Percentiles rank a stretch among this genome's conserved stretches.
Evolutionary conservation across 1,140 invertebrate species (phyloP).

Genomic region (Holcopasites calliopsidis): DNA sequence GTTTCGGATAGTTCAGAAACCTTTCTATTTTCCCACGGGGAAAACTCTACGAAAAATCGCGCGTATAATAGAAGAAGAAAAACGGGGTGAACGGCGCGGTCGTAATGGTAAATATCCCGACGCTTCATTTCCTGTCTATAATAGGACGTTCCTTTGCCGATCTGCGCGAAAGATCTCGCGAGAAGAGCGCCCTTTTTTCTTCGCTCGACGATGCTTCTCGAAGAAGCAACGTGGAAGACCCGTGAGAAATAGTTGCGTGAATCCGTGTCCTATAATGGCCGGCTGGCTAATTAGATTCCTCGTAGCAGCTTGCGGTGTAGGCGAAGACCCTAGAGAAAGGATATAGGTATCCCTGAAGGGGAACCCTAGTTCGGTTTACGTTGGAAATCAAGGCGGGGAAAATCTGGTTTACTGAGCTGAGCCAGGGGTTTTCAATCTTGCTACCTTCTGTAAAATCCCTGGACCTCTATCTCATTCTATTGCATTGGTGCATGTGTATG

Average conservation of each 20-base stretch:
- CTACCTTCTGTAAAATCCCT: too few relatives aligned
- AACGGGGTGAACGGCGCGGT: slow-evolving; percentile 33
- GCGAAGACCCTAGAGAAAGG: slow-evolving; percentile 42
- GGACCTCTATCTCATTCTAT: too few relatives aligned
- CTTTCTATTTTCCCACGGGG: slow-evolving; percentile 30
- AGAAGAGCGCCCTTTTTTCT: neutral
- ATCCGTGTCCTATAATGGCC: slow-evolving; percentile 26
- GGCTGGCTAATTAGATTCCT: slow-evolving; percentile 24
- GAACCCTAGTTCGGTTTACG: neutral
- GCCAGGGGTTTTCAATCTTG: slow-evolving; percentile 21
- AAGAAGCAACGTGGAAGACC: slow-evolving; percentile 17
- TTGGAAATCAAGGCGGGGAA: neutral
- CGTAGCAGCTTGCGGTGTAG: slow-evolving; percentile 35
- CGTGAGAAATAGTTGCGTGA: slow-evolving; percentile 44
- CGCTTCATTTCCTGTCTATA: slow-evolving; percentile 67
- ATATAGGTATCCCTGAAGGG: slow-evolving; percentile 31
- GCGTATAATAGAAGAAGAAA: neutral
- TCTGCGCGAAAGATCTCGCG: slow-evolving; percentile 28
- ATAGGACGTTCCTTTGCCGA: slow-evolving; percentile 45
- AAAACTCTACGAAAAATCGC: slow-evolving; percentile 19
- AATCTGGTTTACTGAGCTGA: neutral
- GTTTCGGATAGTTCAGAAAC: slow-evolving; percentile 11
- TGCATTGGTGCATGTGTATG: too few relatives aligned
- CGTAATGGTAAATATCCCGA: slow-evolving; percentile 65
- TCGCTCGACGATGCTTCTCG: neutral